Evolutionary conservation across 2,888 invertebrate species (phyloP), one percentile per base, ranked within the genome.

Genomic region (Seira musarum): DNA sequence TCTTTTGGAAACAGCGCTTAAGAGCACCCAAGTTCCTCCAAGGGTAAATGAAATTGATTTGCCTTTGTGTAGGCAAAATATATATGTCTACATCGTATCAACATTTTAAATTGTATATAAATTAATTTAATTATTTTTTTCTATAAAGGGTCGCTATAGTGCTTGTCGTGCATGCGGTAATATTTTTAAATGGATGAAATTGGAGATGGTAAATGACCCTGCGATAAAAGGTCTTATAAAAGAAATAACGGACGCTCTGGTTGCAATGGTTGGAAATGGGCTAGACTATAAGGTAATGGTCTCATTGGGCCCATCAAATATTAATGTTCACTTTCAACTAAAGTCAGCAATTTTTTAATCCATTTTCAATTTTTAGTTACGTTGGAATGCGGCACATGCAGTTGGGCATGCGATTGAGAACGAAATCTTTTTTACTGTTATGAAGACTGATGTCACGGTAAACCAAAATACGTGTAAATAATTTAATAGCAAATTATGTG

Each of bases 341-440:
- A 19, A 40, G 40, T 8, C 40, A 40, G 13, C 40, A n/a, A 40
- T 40, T 40, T 40, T 40, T 40, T 40, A 40, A 40, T 40, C 57
- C n/a, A 61, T 63, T 57, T 21, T 79, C 15, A 21, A 8, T 17
- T 53, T 69, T n/a, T 53, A 81, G 80, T 25, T 70, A 13, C 80
- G 80, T 1, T 82, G 82, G 82, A 82, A 82, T 25, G 76, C 80
- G 5, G 66, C 72, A 13, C 61, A 64, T 53, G 80, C 80, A 6
- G 25, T 82, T 2, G 72, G 80, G 0, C 57, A 57, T 24, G 73
- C 69, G 0, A 46, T 82, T 17, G 63, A 53, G 8, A 82, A 82
- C 21, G 19, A 24, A 0, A 61, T 30, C 35, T 67, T 75, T 3
- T 24, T 72, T 22, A 0, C 10, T 0, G 24, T 6, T 3, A 13